Evolutionary conservation across 2,113 vertebrate species (phyloP).

Genomic region (Oplegnathus fasciatus): DNA sequence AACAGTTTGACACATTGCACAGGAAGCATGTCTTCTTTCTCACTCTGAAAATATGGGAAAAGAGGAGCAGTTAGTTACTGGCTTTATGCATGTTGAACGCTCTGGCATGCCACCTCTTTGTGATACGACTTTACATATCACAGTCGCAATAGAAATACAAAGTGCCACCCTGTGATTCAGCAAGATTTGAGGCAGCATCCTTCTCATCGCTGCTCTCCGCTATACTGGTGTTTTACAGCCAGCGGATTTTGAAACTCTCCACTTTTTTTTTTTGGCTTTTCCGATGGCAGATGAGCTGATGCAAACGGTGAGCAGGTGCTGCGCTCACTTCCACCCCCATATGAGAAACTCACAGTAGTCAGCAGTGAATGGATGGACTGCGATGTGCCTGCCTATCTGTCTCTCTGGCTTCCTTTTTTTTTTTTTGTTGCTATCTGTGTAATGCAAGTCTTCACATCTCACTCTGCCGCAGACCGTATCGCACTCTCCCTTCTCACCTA

Average conservation of each 20-base stretch:
- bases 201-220: not conserved
- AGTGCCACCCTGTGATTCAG: not conserved
- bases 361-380: slow-evolving; percentile 42
- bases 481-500: slow-evolving; percentile 69
- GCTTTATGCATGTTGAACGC: too few species aligned
- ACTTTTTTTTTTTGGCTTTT: not conserved
- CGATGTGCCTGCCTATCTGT: slow-evolving; percentile 33
- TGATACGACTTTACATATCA: not conserved
- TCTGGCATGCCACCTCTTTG: too few species aligned
- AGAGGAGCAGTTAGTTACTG: not conserved
- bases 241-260: not conserved
- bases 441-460: slow-evolving; percentile 63
- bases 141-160: not conserved
- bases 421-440: slow-evolving; percentile 38
- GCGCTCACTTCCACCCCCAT: slow-evolving; percentile 50
- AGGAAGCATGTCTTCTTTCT: not conserved
- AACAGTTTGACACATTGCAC: not conserved
- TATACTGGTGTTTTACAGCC: not conserved
- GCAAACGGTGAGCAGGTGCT: slow-evolving; percentile 55
- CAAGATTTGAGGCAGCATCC: not conserved
- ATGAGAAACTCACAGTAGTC: slow-evolving; percentile 52
- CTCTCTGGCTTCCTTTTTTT: not conserved
- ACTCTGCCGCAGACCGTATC: slow-evolving; percentile 59
- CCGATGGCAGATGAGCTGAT: slow-evolving; percentile 36
- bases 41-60: too few species aligned